Evolutionary conservation across 2,113 vertebrate genomes (phyloP), one percentile per base, ranked within the genome.

Genomic region (Scatophagus argus): DNA sequence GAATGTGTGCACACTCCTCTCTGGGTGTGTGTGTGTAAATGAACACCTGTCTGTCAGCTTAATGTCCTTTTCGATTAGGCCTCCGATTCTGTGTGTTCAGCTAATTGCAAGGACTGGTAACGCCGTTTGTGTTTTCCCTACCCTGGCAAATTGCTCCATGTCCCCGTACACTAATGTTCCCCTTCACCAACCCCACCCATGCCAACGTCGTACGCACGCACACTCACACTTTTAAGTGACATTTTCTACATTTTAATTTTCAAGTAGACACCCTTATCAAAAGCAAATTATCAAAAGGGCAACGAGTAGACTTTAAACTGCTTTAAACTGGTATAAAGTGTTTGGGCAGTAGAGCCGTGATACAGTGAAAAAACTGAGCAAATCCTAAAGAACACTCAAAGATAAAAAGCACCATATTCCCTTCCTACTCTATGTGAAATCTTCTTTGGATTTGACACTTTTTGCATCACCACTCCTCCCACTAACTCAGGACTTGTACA

Each of bases 61-160:
- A 91, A 90, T 84, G 77, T 77, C 65, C 49, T 56, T 72, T 90
- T 91, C 87, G 74, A 91, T 93, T 90, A 86, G 77, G 70, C 36
- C 69, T 76, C 61, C 11, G 6, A 81, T 92, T 88, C 71, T 92
- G 91, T 89, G 84, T 88, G 78, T 87, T 93, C 91, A 91, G 91
- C 90, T 89, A 91, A 91, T 89, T 91, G 86, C 73, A 77, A 83
- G 77, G 66, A 67, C 84, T 74, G 56, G 82, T 70, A 81, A 76
- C 51, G 47, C 56, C 77, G 10, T 83, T 82, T 83, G 72, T 89
- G 82, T 89, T 92, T 88, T 77, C 83, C 84, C 78, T 82, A 89
- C 79, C 56, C 32, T 80, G 75, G 84, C 67, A 89, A 82, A 86
- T 86, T 44, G 19, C 77, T 86, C 55, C 72, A 82, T 84, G 75